Base-by-base conservation (phyloP, 1,140 invertebrate species). In the Caerostris darwini region DNA sequence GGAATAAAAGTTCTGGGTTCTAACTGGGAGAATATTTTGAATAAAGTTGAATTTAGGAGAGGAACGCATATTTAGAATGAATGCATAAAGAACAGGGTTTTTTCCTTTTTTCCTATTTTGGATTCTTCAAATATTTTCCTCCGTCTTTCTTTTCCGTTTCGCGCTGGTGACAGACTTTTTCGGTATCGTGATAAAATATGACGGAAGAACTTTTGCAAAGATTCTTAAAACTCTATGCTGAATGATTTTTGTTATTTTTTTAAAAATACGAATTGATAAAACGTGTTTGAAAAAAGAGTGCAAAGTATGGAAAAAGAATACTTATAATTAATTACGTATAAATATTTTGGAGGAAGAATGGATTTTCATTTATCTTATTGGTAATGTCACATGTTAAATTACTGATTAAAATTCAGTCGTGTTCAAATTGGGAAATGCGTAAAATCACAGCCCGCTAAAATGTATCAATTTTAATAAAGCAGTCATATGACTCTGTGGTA, bases 11-110 rank as follows among this genome's bases (percentile, higher is more conserved):
- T 71, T 17, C 54, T 19, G 50, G 17, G n/a, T 57, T 90, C 67
- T 90, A 34, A 57, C 64, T 57, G 64, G 64, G 17, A 77, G 53
- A 67, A 77, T 90, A 90, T 90, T 90, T 90, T 90, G 88, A 90
- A 90, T 90, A 90, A 90, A 71, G 67, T 54, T 71, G 69, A 57
- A 90, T 71, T 90, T 90, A 77, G 88, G 53, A 50, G 56, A 56
- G 64, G 83, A 34, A 85, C 7, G 83, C 83, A 57, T 90, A 57
- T 71, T 90, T 71, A 56, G 67, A 77, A 71, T 90, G 86, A 64
- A 88, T 88, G 61, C 50, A 88, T 64, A 85, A 85, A 57, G 82
- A 58, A 85, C n/a, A 57, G 34, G 7, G 8, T 81, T 85, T 85
- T 85, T 54, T 54, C 5, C 7, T 81, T 81, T 34, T 50, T 34